These are phyloP conservation scores for Dasypogon diadema DNA, from an alignment of 2,888 invertebrate species.

Conservation along the genomic window DNA sequence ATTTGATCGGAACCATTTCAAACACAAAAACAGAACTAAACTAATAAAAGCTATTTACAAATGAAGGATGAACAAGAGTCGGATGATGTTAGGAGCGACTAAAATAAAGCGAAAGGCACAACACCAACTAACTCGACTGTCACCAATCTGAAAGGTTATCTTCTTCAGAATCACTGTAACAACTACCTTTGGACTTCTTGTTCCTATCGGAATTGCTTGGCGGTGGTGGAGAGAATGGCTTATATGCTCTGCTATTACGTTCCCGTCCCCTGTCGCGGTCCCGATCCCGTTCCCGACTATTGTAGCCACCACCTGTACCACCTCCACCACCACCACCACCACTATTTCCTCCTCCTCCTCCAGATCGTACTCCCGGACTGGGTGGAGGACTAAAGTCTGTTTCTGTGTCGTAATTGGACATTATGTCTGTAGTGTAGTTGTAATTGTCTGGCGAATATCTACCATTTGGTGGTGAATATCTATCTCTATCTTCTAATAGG, in stretches of 20 bases:
- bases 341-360: conserved; percentile 68
- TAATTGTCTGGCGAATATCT: conserved; percentile 73
- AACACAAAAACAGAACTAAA: conserved; percentile 26
- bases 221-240: conserved; percentile 47
- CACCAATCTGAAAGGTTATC: conserved; percentile 45
- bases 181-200: conserved; percentile 56
- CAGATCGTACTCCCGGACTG: conserved; percentile 70
- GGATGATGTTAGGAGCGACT: too few species aligned
- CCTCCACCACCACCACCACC: conserved; percentile 69
- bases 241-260: conserved; percentile 44
- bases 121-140: not conserved
- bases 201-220: conserved; percentile 52
- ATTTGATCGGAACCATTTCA: conserved; percentile 13
- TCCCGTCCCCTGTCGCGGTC: conserved; percentile 11
- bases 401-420: conserved; percentile 72
- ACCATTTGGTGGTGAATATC: conserved; percentile 66
- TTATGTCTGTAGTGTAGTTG: conserved; percentile 69
- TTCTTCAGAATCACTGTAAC: conserved; percentile 51
- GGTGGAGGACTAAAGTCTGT: conserved; percentile 77
- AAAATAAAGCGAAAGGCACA: conserved; percentile 1
- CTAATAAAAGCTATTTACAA: conserved; percentile 9
- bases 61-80: not conserved
- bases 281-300: not conserved
- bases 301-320: conserved; percentile 53
- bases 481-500: conserved; percentile 62